A percentile compares a stretch with the other conserved stretches of the same genome.
Evolutionary conservation across 2,797 vertebrate species (phyloP).

Genomic region (Danio albolineatus): DNA sequence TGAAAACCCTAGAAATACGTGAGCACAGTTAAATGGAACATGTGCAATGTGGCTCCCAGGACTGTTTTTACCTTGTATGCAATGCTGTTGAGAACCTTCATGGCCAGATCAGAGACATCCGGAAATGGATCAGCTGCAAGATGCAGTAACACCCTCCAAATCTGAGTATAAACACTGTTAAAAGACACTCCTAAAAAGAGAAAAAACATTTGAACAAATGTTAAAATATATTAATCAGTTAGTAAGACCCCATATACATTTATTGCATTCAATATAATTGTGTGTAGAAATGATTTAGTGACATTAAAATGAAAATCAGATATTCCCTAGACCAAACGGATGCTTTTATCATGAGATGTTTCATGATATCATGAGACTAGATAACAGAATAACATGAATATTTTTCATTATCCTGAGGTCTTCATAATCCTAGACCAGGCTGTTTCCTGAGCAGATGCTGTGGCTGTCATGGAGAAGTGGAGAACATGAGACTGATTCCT

Average conservation of each 20-base stretch:
- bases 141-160: conserved; percentile 95
- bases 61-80: conserved; percentile 89
- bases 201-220: conserved; percentile 10
- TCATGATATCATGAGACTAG: neutral
- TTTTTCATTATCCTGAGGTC: too few relatives aligned
- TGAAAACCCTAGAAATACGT: neutral
- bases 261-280: neutral
- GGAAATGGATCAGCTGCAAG: conserved; percentile 95
- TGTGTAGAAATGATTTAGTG: neutral
- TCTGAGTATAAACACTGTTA: conserved; percentile 99
- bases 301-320: neutral
- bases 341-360: too few relatives aligned
- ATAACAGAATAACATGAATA: neutral
- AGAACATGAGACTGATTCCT: too few relatives aligned
- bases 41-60: neutral
- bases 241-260: neutral
- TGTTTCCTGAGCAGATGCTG: too few relatives aligned
- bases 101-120: conserved; percentile 94
- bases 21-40: neutral
- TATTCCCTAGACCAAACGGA: neutral
- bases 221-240: neutral
- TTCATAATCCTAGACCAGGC: too few relatives aligned
- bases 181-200: conserved; percentile 89
- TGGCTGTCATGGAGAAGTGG: too few relatives aligned
- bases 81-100: conserved; percentile 97